phyloP scores from a whole-genome alignment of 1,140 invertebrate species.

The Zaprionus lachaisei region DNA sequence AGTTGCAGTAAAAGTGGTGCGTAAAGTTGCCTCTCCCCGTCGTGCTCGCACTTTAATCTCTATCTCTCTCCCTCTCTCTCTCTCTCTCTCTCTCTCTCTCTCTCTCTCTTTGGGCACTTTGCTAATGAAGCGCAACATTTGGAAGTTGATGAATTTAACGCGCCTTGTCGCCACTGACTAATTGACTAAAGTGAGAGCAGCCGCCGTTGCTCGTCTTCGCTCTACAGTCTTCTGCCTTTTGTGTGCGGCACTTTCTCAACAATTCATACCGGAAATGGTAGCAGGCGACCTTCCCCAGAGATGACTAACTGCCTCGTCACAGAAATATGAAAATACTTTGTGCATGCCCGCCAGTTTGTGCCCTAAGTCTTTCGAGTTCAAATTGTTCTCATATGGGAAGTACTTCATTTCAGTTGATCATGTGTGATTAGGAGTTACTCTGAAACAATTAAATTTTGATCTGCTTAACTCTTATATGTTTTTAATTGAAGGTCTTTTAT shows the following conservation, averaged over 20 bases:
- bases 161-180: conserved; percentile 64
- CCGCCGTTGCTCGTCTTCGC: conserved; percentile 5
- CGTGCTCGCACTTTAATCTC: not conserved
- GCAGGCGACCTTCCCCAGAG: conserved; percentile 44
- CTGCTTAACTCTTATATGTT: not conserved
- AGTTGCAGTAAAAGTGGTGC: conserved; percentile 65
- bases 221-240: not conserved
- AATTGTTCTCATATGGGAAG: not conserved
- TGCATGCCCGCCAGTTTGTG: conserved; percentile 15
- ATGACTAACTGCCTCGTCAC: conserved; percentile 1
- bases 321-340: not conserved
- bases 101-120: not conserved
- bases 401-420: not conserved
- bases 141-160: conserved; percentile 50
- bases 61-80: conserved; percentile 10
- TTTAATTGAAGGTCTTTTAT: not conserved
- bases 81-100: not conserved
- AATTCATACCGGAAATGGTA: conserved; percentile 55
- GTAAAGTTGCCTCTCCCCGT: conserved; percentile 10
- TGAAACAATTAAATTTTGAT: too few relatives aligned
- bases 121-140: conserved; percentile 44
- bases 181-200: conserved; percentile 67
- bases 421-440: not conserved
- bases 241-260: conserved; percentile 57
- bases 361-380: conserved; percentile 12